A percentile compares a stretch with the other conserved stretches of the same genome.
Conservation (phyloP, 2,888 invertebrate genomes). For the Monopis laevigella region DNA sequence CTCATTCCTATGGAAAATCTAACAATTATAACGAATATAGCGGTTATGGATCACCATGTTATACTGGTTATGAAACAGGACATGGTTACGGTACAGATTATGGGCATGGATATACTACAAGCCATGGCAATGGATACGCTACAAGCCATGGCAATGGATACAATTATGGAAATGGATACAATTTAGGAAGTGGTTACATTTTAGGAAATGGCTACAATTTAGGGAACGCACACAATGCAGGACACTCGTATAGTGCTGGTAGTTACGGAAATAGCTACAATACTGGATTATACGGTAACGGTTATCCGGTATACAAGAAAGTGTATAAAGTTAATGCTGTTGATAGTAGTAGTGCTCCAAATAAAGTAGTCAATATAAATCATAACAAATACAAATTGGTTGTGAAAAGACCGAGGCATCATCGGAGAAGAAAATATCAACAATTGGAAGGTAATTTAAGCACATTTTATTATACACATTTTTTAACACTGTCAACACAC, state of each 20-base stretch:
- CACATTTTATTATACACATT: not conserved
- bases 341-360: conserved; percentile 28
- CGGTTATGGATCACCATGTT: not conserved
- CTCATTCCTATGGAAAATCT: not conserved
- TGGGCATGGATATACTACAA: conserved; percentile 12
- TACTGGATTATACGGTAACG: conserved; percentile 10
- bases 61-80: conserved; percentile 18
- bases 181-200: conserved; percentile 18
- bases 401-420: conserved; percentile 33
- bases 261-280: not conserved
- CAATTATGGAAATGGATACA: conserved; percentile 13
- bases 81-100: conserved; percentile 13
- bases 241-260: not conserved
- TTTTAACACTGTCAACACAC: no score
- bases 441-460: conserved; percentile 39
- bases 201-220: conserved; percentile 13
- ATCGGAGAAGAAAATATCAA: conserved; percentile 26
- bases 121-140: conserved; percentile 17
- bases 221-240: conserved; percentile 1
- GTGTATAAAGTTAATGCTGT: conserved; percentile 24
- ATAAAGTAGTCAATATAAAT: conserved; percentile 35
- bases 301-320: conserved; percentile 25
- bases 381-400: conserved; percentile 42
- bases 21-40: not conserved
- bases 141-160: conserved; percentile 13